These are phyloP conservation scores for Prosopocoilus inquinatus DNA, from an alignment of 2,888 invertebrate species.

Conservation along the genomic window DNA sequence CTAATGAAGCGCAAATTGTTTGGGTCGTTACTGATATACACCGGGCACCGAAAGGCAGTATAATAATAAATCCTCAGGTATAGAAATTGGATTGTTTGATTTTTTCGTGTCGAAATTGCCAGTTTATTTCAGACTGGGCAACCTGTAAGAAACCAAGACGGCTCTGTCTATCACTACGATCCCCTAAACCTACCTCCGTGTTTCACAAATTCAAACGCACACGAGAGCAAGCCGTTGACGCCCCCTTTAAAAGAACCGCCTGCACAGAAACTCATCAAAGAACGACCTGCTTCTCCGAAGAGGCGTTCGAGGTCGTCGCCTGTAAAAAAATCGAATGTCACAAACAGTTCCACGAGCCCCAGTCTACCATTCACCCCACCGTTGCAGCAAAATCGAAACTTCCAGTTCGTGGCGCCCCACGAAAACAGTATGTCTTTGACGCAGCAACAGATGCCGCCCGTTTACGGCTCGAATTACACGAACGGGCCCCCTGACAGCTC, in stretches of 20 bases:
- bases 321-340: constrained; percentile 36
- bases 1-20: constrained; percentile 57
- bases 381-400: constrained; percentile 27
- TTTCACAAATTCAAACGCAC: constrained; percentile 22
- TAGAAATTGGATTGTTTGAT: constrained; percentile 7
- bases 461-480: constrained; percentile 27
- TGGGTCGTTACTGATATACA: constrained; percentile 89
- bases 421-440: constrained; percentile 20
- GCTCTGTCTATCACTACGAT: constrained; percentile 74
- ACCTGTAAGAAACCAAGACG: constrained; percentile 74
- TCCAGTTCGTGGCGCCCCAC: constrained; percentile 24
- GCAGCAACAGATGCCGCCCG: constrained; percentile 31
- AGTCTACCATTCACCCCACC: constrained; percentile 46
- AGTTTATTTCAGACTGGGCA: constrained; percentile 62
- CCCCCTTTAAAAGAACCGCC: constrained; percentile 34
- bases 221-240: constrained; percentile 27
- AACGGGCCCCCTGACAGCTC: constrained; percentile 24
- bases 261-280: constrained; percentile 24
- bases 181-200: constrained; percentile 64
- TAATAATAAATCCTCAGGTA: constrained; percentile 83
- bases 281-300: constrained; percentile 35
- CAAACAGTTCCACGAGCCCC: constrained; percentile 47
- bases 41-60: constrained; percentile 81
- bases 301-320: constrained; percentile 36
- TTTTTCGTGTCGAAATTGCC: not conserved